Evolutionary conservation across 2,113 vertebrate genomes (phyloP).

Genomic region (Notiomystis cincta): DNA sequence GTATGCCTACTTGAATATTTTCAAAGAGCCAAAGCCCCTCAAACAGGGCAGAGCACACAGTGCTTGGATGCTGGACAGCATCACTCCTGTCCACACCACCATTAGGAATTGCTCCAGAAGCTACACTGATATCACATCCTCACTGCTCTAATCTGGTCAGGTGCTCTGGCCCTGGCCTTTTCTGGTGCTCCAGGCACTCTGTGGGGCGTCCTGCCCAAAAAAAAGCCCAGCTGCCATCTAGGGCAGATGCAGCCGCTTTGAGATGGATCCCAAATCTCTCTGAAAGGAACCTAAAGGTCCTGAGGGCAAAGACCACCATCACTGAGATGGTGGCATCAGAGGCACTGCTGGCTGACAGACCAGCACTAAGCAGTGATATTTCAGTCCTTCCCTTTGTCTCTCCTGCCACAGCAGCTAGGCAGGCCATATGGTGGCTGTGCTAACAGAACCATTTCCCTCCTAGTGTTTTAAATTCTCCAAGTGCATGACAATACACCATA

Average conservation of each 20-base stretch:
- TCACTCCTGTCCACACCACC: not conserved
- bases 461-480: not conserved
- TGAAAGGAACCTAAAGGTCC: not conserved
- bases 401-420: not conserved
- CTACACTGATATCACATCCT: accelerated
- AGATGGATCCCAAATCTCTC: not conserved
- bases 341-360: not conserved
- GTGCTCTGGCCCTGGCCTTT: not conserved
- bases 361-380: not conserved
- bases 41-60: not conserved
- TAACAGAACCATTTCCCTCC: not conserved
- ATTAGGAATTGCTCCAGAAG: not conserved
- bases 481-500: not conserved
- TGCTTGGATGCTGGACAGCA: not conserved
- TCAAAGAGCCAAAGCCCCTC: not conserved
- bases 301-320: not conserved
- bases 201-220: not conserved
- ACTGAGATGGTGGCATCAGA: not conserved
- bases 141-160: not conserved
- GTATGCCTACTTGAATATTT: not conserved
- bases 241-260: not conserved
- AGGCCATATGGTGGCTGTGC: not conserved
- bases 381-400: not conserved
- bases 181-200: not conserved
- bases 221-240: accelerated